phyloP scores from a whole-genome alignment of 2,888 invertebrate species.

The Sarcophaga subvicina region DNA sequence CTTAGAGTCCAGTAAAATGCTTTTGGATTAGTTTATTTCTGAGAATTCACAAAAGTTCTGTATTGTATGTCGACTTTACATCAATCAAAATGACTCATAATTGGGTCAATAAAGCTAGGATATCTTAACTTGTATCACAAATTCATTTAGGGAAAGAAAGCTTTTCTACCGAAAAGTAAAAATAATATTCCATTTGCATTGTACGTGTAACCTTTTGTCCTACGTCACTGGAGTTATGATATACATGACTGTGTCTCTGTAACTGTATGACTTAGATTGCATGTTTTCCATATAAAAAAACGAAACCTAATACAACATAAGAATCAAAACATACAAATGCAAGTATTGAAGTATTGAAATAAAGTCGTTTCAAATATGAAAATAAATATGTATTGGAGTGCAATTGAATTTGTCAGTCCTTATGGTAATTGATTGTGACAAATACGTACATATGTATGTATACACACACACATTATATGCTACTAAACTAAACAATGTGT shows the following conservation, averaged over 20 bases:
- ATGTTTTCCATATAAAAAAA: slow-evolving; percentile 8
- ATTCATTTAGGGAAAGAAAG: too few relatives aligned
- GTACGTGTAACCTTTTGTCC: too few relatives aligned
- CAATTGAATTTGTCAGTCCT: slow-evolving; percentile 52
- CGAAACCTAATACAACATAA: slow-evolving; percentile 20
- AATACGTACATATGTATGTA: slow-evolving; percentile 23
- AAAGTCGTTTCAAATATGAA: slow-evolving; percentile 18
- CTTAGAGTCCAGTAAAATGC: too few relatives aligned
- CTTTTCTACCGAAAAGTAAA: too few relatives aligned
- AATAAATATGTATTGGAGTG: slow-evolving; percentile 10
- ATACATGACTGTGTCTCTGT: slow-evolving; percentile 11
- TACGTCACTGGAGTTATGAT: neutral
- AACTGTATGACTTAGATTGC: slow-evolving; percentile 8
- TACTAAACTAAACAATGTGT: too few relatives aligned
- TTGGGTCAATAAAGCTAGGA: too few relatives aligned
- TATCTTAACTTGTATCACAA: too few relatives aligned
- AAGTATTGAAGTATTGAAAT: slow-evolving; percentile 11
- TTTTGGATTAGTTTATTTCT: too few relatives aligned
- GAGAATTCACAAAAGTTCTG: too few relatives aligned
- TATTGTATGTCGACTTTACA: too few relatives aligned
- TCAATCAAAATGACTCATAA: too few relatives aligned
- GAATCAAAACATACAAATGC: slow-evolving; percentile 35
- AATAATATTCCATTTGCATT: too few relatives aligned
- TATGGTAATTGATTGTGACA: slow-evolving; percentile 56
- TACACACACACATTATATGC: neutral